phyloP scores from a whole-genome alignment of 1,140 invertebrate genomes.

The Acyrthosiphon pisum region DNA sequence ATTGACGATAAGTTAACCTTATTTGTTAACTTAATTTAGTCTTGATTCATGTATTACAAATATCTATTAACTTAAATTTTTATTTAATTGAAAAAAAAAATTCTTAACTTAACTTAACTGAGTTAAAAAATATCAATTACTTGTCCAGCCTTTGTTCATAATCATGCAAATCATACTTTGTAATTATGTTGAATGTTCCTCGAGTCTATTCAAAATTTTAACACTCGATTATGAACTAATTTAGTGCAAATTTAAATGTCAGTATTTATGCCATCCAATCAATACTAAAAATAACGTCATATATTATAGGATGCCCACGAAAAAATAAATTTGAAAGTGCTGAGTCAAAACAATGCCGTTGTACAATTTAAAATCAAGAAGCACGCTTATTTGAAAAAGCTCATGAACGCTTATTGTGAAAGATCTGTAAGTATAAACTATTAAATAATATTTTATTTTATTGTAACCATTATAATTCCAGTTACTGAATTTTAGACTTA shows the following conservation, averaged over 20 bases:
- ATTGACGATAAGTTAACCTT: no score
- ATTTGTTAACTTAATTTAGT: no score
- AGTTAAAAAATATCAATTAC: no score
- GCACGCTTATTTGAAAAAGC: constrained; percentile 90
- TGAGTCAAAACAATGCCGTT: constrained; percentile 94
- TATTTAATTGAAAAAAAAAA: no score
- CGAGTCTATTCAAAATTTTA: no score
- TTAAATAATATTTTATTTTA: constrained; percentile 1
- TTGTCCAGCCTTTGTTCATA: no score
- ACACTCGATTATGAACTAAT: not conserved
- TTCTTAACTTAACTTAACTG: no score
- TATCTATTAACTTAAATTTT: no score
- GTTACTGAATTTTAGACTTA: not conserved
- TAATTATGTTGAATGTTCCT: no score
- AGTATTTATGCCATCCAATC: not conserved
- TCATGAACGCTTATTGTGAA: constrained; percentile 96
- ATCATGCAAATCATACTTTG: no score
- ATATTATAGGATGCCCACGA: constrained; percentile 64
- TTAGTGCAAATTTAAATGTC: not conserved
- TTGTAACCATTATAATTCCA: not conserved
- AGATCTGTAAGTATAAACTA: constrained; percentile 80
- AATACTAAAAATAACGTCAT: not conserved
- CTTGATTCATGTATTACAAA: no score
- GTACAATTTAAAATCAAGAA: constrained; percentile 98
- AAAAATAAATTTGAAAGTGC: constrained; percentile 91